Conservation (phyloP, 2,888 invertebrate genomes). For the Chaetogeoica ovagalla region DNA sequence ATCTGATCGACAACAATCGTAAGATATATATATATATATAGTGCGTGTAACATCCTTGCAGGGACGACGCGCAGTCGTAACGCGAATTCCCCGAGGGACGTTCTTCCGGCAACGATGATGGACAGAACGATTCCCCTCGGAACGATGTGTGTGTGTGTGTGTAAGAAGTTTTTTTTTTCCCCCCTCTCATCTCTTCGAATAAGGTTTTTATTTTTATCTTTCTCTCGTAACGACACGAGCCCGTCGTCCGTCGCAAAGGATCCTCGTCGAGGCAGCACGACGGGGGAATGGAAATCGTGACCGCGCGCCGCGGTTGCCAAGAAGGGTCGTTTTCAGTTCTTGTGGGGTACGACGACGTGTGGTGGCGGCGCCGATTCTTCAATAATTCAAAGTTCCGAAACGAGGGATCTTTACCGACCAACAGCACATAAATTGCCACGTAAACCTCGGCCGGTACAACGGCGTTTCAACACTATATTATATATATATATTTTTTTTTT, state of each 20-base stretch:
- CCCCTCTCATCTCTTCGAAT: neutral
- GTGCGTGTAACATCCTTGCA: constrained; percentile 30
- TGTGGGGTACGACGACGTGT: neutral
- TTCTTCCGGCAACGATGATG: constrained; percentile 51
- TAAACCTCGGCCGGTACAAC: constrained; percentile 48
- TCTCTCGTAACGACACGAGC: constrained; percentile 37
- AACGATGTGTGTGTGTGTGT: constrained; percentile 33
- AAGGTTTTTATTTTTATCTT: constrained; percentile 10
- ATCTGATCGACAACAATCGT: constrained; percentile 28
- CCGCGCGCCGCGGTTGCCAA: constrained; percentile 41
- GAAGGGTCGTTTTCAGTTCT: constrained; percentile 13
- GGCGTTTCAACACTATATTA: constrained; percentile 45
- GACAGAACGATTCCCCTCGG: constrained; percentile 51
- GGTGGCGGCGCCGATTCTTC: constrained; percentile 37
- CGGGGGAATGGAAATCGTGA: constrained; percentile 32
- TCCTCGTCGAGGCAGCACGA: constrained; percentile 11
- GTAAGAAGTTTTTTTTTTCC: constrained; percentile 21
- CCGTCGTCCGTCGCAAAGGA: neutral
- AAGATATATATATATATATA: no score
- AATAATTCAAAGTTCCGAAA: constrained; percentile 52
- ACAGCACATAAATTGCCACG: constrained; percentile 51
- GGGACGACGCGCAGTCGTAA: neutral
- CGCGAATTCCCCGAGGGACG: constrained; percentile 44
- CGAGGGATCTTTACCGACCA: constrained; percentile 49
- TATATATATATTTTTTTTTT: no score